Base-by-base conservation (phyloP, 2,888 invertebrate species). In the Monopis laevigella region DNA sequence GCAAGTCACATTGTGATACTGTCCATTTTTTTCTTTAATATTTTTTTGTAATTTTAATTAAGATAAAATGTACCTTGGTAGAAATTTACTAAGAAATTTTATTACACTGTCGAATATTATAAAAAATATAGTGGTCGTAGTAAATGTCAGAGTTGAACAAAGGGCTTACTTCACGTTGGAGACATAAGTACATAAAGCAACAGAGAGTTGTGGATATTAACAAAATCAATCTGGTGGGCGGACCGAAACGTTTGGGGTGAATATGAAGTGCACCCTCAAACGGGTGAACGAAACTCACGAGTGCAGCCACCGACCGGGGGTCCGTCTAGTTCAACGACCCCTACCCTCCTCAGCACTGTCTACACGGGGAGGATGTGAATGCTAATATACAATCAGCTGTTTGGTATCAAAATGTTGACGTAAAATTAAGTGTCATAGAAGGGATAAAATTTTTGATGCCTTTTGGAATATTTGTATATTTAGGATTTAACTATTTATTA, bases 271-370 rank as follows among this genome's bases (percentile, higher is more conserved):
- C 14, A 32, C 16, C 28, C 32, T 16, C 30, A 14, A 29, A 16
- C 41, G 54, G 26, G 27, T 27, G 24, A 11, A 61, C 57, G 57
- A 61, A 53, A 34, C 7, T 6, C 11, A 14, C 40, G 28, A 57
- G 58, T 61, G 49, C 61, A n/a, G n/a, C n/a, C 21, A 63, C 62
- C 27, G 17, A 29, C 11, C 19, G 3, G 21, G 14, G 17, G 35
- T 8, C 18, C 49, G 65, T 65, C 48, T 50, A 65, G 77, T 72
- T 77, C 75, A 77, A 71, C 53, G 74, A 73, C 65, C 75, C 56
- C 48, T 45, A 46, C 44, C 18, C 34, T 28, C 41, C 21, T 21
- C 19, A 19, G 29, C 51, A 46, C 62, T 17, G 62, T 65, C 69
- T 26, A 21, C 13, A 21, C 21, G 14, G 11, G 11, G 21, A 17